Evolutionary conservation across 2,113 vertebrate genomes (phyloP).

Genomic region (Heterochromis multidens): DNA sequence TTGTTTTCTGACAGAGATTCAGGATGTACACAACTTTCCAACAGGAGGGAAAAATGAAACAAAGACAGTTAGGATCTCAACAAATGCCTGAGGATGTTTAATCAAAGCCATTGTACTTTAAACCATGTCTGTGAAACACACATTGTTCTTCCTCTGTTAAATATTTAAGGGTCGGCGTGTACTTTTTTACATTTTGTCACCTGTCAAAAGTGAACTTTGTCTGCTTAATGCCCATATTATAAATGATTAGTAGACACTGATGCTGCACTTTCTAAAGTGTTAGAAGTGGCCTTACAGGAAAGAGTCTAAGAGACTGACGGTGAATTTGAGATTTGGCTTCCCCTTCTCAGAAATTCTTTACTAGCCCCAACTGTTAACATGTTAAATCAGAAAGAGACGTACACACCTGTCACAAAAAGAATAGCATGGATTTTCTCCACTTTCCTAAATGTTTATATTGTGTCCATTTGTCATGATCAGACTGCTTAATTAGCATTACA

Average conservation of each 20-base stretch:
- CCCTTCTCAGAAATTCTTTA: conserved; percentile 1
- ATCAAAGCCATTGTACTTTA: neutral
- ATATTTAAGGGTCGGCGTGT: neutral
- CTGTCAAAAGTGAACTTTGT: conserved; percentile 13
- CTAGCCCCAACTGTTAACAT: conserved; percentile 19
- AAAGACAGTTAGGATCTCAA: neutral
- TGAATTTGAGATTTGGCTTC: neutral
- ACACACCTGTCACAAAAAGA: conserved; percentile 28
- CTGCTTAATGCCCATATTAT: neutral
- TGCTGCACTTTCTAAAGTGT: conserved; percentile 5
- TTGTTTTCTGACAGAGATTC: conserved; percentile 33
- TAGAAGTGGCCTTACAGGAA: conserved; percentile 38
- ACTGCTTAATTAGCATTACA: conserved; percentile 6
- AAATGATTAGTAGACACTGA: neutral
- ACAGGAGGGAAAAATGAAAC: neutral
- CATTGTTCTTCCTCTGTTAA: neutral
- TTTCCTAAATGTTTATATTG: conserved; percentile 25
- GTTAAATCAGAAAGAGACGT: conserved; percentile 43
- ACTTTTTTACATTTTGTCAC: conserved; percentile 7
- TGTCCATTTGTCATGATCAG: conserved; percentile 18
- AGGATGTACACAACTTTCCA: conserved; percentile 20
- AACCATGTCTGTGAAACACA: neutral
- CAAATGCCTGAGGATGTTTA: conserved; percentile 19
- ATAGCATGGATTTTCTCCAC: neutral
- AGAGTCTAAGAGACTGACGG: conserved; percentile 1